Evolutionary conservation across 53 echinoderm and acorn worm species (phyloP), one percentile per base, ranked within the genome.

Genomic region (Holothuria scabra): DNA sequence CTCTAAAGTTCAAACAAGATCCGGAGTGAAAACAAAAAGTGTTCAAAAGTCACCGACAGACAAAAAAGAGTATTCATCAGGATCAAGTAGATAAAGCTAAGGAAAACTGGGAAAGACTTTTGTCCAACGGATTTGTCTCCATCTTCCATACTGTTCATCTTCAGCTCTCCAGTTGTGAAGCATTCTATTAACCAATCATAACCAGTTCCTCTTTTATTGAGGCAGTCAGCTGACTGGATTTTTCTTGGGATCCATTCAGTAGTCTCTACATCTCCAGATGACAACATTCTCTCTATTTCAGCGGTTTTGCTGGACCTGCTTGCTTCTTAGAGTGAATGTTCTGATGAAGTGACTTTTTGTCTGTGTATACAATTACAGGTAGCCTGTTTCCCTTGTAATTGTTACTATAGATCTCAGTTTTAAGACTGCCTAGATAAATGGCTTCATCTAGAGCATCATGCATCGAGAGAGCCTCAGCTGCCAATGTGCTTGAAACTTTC

Each of bases 401-500:
- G 33, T 59, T 41, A 25, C 61, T 74, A 74, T 90, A 82, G 7
- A 86, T 33, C 66, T 86, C 86, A 23, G 76, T 76, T 80, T 83
- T 83, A 30, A 86, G 48, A 62, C 67, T 86, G 21, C 86, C 86
- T 32, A 82, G 71, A 30, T 85, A 82, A 6, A 82, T 61, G 18
- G 90, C 85, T 79, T 90, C 83, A 85, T 85, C 83, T 9, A 85
- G 41, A 16, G 86, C 84, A 74, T 88, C 75, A 19, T 74, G 28
- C 83, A 75, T 76, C 9, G 80, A 67, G 24, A 84, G 21, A 46
- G 81, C 57, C 33, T 84, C 67, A 33, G 89, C 90, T 74, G 90
- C 85, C n/a, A 90, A 29, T 0, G 90, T 83, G 30, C 90, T 90
- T 29, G 90, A 90, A 5, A 90, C 67, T 66, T 86, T 85, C 57